These are phyloP conservation scores for Pituophis catenifer DNA, from an alignment of 2,113 vertebrate genomes.

Conservation along the genomic window DNA sequence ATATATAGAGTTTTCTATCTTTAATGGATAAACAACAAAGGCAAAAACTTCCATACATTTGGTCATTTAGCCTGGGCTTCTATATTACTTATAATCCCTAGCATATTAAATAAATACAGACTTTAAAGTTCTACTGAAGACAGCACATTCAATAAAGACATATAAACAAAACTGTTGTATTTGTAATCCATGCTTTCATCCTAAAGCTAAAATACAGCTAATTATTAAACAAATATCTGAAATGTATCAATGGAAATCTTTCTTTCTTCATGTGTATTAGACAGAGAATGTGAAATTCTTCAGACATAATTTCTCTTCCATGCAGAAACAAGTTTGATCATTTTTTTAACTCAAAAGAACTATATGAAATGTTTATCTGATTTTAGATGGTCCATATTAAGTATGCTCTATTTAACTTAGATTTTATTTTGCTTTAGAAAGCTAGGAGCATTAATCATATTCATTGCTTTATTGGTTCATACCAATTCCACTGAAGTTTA, in stretches of 20 bases:
- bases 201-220: conserved; percentile 1
- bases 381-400: conserved; percentile 7
- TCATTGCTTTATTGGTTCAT: neutral
- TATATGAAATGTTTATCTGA: conserved; percentile 9
- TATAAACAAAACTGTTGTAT: conserved; percentile 1
- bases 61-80: neutral
- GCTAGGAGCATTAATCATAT: conserved; percentile 1
- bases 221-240: neutral
- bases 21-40: neutral
- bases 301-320: neutral
- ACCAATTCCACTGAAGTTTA: neutral
- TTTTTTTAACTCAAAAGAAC: neutral
- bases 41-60: neutral
- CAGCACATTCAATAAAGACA: neutral
- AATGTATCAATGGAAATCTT: neutral
- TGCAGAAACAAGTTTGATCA: neutral
- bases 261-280: neutral
- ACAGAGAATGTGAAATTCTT: neutral
- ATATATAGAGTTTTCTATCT: neutral
- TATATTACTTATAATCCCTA: neutral
- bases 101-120: neutral
- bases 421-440: neutral
- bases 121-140: conserved; percentile 2
- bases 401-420: conserved; percentile 15
- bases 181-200: conserved; percentile 2